Evolutionary conservation across 2,113 vertebrate species (phyloP), one percentile per base, ranked within the genome.

Genomic region (Corydoras sp.): DNA sequence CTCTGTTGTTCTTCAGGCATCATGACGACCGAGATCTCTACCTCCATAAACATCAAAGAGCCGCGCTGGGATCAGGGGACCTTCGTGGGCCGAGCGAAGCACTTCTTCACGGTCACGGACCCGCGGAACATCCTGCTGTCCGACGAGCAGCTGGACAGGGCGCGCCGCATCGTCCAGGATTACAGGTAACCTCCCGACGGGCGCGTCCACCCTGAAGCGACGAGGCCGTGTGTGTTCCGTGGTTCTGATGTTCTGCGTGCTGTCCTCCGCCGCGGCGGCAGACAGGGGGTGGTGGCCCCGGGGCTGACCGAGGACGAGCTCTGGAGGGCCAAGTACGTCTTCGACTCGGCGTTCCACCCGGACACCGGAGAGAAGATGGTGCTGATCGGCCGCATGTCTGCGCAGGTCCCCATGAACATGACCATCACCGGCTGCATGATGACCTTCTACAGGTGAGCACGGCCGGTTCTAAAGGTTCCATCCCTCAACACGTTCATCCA

Each of bases 401-500:
- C 96, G 24, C 97, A 98, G 83, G 95, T 99, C 7, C 97, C 97
- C 10, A 97, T 98, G 96, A 98, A 98, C 83, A 99, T 99, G 97
- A 98, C 96, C 9, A 99, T 99, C 87, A 97, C 94, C 3, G 97
- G 97, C 15, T 99, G 94, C 62, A 99, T 99, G 97, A 98, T 99
- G 96, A 97, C 96, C 0, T 99, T 99, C 83, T 99, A 99, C 82
- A 93, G 91, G 97, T 99, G 76, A 88, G 64, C 10, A 32, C 4
- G 14, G 31, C 29, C 58, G 54, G 54, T n/a, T 1, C 6, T 15
- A 9, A 24, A 24, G 18, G 18, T 24, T 24, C 18, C 18, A 24
- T 1, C 18, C 18, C 18, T 24, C 1, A 24, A 24, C 18, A 24
- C 18, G 18, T 24, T 24, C 18, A 24, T 24, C 18, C 18, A 24